Evolutionary conservation across 2,888 invertebrate species (phyloP), one percentile per base, ranked within the genome.

Genomic region (Polydrusus tereticollis): DNA sequence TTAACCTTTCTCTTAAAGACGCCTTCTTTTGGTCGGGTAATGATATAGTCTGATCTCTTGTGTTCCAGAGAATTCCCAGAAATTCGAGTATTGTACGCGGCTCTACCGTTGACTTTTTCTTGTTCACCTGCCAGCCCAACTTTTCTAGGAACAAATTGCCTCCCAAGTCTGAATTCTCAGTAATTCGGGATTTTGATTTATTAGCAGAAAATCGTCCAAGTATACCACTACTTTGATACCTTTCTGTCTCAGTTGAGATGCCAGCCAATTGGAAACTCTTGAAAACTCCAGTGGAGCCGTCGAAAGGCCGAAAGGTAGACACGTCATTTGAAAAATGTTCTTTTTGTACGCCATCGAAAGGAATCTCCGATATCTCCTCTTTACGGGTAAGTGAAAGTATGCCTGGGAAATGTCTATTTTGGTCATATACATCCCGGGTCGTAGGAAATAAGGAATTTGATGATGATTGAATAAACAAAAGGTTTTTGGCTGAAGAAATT

Each of bases 41-140:
- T 5, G 26, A 50, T 12, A 52, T 69, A n/a, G 33, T 58, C 14
- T 67, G 47, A 12, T 47, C 8, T 29, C 2, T 20, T n/a, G 76
- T 73, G 38, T 76, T 16, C 75, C 74, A 77, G 1, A 55, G 12
- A 4, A 77, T 71, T 36, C 75, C 75, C 20, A 77, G 58, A 50
- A 69, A 77, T 16, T 71, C 62, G 8, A 73, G 14, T 6, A 29
- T n/a, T 7, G 14, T 68, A 20, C 20, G 26, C 12, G 76, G 73
- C 10, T 21, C 29, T 41, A 12, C 33, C 20, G 64, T 3, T 14
- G 73, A 75, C 62, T 77, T 76, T 33, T 75, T 41, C 20, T 8
- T 36, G 66, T 76, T 76, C 14, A 76, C 14, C 8, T 45, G 26
- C 75, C 73, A 75, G 2, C 75, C 75, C 50, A 75, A 29, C n/a